Conservation (phyloP, 2,797 vertebrate species). For the Cuniculus paca region DNA sequence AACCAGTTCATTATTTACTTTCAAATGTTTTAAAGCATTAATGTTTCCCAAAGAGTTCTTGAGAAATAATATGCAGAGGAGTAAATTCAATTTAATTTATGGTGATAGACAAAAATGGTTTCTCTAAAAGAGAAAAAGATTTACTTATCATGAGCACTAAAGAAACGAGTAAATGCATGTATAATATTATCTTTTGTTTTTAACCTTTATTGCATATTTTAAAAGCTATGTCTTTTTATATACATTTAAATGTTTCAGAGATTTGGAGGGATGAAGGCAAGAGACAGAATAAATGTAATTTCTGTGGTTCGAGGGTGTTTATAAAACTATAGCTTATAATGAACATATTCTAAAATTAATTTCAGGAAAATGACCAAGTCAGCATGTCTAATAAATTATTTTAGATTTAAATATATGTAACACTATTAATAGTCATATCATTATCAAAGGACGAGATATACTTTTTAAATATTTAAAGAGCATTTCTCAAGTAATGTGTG, state of each 20-base stretch:
- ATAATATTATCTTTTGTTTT: not conserved
- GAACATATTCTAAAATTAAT: slow-evolving; percentile 11
- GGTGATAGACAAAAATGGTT: not conserved
- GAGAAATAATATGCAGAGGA: slow-evolving; percentile 3
- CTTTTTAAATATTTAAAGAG: slow-evolving; percentile 39
- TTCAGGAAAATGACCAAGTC: not conserved
- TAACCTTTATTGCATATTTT: not conserved
- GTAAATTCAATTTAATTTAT: slow-evolving; percentile 10
- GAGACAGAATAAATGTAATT: not conserved
- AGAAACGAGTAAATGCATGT: not conserved
- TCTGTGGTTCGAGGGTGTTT: not conserved
- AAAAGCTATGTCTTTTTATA: not conserved
- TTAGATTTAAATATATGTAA: not conserved
- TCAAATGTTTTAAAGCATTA: not conserved
- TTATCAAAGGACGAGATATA: slow-evolving; percentile 21
- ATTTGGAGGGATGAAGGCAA: not conserved
- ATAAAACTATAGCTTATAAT: not conserved
- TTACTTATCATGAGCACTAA: not conserved
- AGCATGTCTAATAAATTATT: not conserved
- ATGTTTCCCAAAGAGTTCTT: not conserved
- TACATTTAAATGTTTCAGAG: not conserved
- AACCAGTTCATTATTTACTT: slow-evolving; percentile 16
- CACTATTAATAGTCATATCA: not conserved
- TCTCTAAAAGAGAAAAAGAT: slow-evolving; percentile 26
- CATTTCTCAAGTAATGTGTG: not conserved